Evolutionary conservation across 2,113 vertebrate species (phyloP), one percentile per base, ranked within the genome.

Genomic region (Cinclus mexicanus): DNA sequence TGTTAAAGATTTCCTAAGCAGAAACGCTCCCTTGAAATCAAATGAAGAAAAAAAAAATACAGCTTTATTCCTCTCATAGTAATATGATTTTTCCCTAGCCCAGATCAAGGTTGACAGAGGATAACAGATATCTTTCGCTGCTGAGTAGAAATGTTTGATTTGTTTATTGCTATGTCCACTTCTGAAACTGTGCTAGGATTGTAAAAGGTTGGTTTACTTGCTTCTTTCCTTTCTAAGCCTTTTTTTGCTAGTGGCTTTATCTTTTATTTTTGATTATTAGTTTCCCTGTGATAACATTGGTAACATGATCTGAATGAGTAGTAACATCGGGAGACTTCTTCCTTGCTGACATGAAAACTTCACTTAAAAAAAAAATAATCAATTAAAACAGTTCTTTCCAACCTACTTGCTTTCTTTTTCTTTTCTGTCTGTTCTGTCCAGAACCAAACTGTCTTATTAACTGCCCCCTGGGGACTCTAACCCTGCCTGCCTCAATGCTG

Each of bases 371-470:
- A 76, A 76, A 70, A 59, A 75, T 46, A 87, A 90, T 28, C 64
- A 3, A 97, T 97, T 97, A 97, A 97, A 97, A 35, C 80, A 89
- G 69, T 95, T 96, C 80, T 98, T 98, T 98, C 96, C 98, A 98
- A 98, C 97, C 97, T 98, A 95, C 97, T 98, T 98, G 97, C 96
- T 98, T 98, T 98, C 97, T 97, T 97, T 97, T 97, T 98, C 97
- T 96, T 95, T 97, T 97, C 98, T 98, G 97, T 98, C 98, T 98
- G 98, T 98, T 98, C 98, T 97, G 98, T 99, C 98, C 98, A 99
- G 99, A 99, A 99, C 98, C 99, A 99, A 98, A 99, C 98, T 99
- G 98, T 99, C 98, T 99, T 99, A 99, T 98, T 99, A 99, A 99
- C 99, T 98, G 98, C 99, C 98, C 99, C 99, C 95, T 99, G 99